phyloP scores from a whole-genome alignment of 2,888 invertebrate species.

The Hirtodrosophila trivittata region DNA sequence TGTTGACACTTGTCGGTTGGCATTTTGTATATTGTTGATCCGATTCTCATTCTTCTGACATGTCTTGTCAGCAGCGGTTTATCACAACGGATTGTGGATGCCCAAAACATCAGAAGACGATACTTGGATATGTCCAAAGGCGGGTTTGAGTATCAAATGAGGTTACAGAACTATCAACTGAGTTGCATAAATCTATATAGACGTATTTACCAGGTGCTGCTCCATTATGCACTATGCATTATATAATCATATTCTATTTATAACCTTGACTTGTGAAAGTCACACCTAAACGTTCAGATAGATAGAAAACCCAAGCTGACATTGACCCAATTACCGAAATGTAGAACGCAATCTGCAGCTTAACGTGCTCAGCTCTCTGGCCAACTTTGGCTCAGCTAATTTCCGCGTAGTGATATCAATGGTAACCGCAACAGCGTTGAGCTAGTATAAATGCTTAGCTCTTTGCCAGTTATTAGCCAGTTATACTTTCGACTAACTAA shows the following conservation, averaged over 20 bases:
- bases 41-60: slow-evolving; percentile 45
- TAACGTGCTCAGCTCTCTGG: slow-evolving; percentile 6
- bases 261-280: too few relatives aligned
- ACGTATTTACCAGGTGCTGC: too few relatives aligned
- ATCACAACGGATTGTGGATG: slow-evolving; percentile 3
- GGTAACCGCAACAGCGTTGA: neutral
- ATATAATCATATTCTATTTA: too few relatives aligned
- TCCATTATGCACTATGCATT: too few relatives aligned
- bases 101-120: too few relatives aligned
- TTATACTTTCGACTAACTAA: slow-evolving; percentile 42
- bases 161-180: too few relatives aligned
- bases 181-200: too few relatives aligned
- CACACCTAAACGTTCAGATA: too few relatives aligned
- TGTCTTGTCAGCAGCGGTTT: slow-evolving; percentile 10
- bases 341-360: slow-evolving; percentile 37
- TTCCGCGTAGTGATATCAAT: slow-evolving; percentile 62
- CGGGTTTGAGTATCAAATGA: too few relatives aligned
- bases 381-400: slow-evolving; percentile 19
- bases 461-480: slow-evolving; percentile 35
- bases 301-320: too few relatives aligned
- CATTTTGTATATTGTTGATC: neutral
- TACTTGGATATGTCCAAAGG: too few relatives aligned
- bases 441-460: slow-evolving; percentile 55
- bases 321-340: slow-evolving; percentile 35
- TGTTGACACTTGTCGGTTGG: slow-evolving; percentile 1